A percentile compares a stretch with the other conserved stretches of the same genome.
phyloP scores from a whole-genome alignment of 1,140 invertebrate species.

The Trichomalopsis sarcophagae region DNA sequence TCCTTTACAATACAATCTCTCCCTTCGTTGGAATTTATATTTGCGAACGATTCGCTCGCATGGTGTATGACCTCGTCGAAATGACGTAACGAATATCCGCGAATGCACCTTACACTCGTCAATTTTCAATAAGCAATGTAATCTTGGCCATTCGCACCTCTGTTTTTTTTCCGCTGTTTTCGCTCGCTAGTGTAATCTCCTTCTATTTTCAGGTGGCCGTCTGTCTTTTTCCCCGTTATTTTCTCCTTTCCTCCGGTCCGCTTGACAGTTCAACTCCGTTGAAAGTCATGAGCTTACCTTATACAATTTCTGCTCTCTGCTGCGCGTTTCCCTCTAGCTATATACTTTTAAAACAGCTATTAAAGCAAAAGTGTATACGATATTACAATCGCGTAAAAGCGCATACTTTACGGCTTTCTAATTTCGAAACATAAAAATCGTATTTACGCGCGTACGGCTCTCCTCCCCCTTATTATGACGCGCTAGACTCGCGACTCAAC shows the following conservation, averaged over 20 bases:
- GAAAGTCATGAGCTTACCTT: conserved; percentile 31
- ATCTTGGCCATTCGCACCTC: neutral
- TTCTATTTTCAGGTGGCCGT: neutral
- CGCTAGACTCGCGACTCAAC: too few species aligned
- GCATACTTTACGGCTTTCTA: neutral
- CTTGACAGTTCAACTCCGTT: conserved; percentile 22
- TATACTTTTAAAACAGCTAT: neutral
- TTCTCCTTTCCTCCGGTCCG: conserved; percentile 17
- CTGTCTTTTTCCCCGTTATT: conserved; percentile 37
- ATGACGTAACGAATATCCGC: too few species aligned
- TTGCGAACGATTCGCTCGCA: too few species aligned
- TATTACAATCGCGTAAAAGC: neutral
- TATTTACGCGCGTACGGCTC: neutral
- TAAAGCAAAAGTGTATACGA: neutral
- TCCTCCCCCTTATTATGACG: neutral
- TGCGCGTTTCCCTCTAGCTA: neutral
- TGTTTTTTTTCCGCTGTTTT: neutral
- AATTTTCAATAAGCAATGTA: neutral
- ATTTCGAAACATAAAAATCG: neutral
- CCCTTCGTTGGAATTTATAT: too few species aligned
- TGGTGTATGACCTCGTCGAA: too few species aligned
- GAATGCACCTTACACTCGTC: too few species aligned
- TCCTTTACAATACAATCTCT: too few species aligned
- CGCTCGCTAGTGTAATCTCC: neutral
- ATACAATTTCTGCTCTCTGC: neutral